Evolutionary conservation across 2,888 invertebrate species (phyloP), one percentile per base, ranked within the genome.

Genomic region (Allophyes oxyacanthae): DNA sequence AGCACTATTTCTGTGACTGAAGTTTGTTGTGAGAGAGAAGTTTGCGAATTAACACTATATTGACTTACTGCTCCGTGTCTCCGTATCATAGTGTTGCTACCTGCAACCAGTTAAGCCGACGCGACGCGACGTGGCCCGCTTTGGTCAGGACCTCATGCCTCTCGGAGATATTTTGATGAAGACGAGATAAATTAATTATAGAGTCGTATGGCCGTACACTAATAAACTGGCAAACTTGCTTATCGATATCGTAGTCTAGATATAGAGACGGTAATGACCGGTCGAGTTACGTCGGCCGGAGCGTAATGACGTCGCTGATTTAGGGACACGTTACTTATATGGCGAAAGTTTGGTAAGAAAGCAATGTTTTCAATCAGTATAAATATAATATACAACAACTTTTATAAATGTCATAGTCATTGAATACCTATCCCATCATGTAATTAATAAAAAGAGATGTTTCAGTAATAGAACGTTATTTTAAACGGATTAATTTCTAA

Each of bases 111-210:
- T 63, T 64, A 59, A 59, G 55, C 43, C 49, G 40, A 44, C 15
- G 46, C 49, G 40, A 44, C 15, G 34, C 32, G 36, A 66, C 40
- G 36, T 36, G 45, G 7, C 62, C 54, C 44, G 15, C 58, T 66
- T 86, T 84, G 85, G 86, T 79, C 77, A 79, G 83, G 79, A 84
- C 88, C 80, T 87, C 86, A 86, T 85, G 84, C 86, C 85, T 85
- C 70, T 69, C 73, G 72, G 76, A 89, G 82, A 89, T 88, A 90
- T 89, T 90, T 89, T 89, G 89, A 91, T 90, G 89, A 86, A 86
- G 81, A 82, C 82, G 77, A 79, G 86, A 90, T 90, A 89, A 89
- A 90, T 90, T 91, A 90, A 91, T 90, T 90, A 89, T 80, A 84
- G 67, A 86, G 78, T 81, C 78, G 74, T 75, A 75, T 70, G 28